Evolutionary conservation across 2,113 vertebrate species (phyloP), one percentile per base, ranked within the genome.

Genomic region (Melozone crissalis): DNA sequence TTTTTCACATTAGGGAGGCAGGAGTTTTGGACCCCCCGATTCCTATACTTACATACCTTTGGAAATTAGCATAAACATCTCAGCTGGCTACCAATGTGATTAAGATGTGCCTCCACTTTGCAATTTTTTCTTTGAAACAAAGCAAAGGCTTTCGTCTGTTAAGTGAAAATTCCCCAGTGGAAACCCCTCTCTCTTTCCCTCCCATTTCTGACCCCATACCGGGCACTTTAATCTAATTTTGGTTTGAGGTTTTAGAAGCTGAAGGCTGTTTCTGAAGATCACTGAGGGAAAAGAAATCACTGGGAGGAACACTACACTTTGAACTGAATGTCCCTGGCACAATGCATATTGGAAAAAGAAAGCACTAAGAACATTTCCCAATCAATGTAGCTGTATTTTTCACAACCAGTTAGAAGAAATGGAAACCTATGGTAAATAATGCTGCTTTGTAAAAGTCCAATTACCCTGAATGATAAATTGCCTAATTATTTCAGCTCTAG

Each of bases 181-280:
- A 87, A 92, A 84, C 22, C 76, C 44, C 84, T 87, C 85, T 94
- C 73, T 74, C 75, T 59, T 90, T 83, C 68, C 83, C 92, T 92
- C 90, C 92, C 85, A 84, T 68, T 94, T 90, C 85, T 96, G 88
- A 95, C 90, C 93, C 83, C 94, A 96, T 93, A 94, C 93, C 73
- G 90, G 88, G 93, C 80, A 94, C 93, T 96, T 97, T 96, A 97
- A 97, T 97, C 95, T 96, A 91, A 95, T 91, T 95, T 91, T 92
- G 88, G 94, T 93, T 92, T 90, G 92, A 96, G 95, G 88, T 96
- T 93, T 96, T 89, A 94, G 92, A 93, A 95, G 90, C 93, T 89
- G 93, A 95, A 82, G 57, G 66, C 88, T 90, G 86, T 94, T 90
- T 96, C 92, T 96, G 92, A 96, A 96, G 93, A 94, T 96, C 96